Evolutionary conservation across 2,888 invertebrate species (phyloP), one percentile per base, ranked within the genome.

Genomic region (Labia minor): DNA sequence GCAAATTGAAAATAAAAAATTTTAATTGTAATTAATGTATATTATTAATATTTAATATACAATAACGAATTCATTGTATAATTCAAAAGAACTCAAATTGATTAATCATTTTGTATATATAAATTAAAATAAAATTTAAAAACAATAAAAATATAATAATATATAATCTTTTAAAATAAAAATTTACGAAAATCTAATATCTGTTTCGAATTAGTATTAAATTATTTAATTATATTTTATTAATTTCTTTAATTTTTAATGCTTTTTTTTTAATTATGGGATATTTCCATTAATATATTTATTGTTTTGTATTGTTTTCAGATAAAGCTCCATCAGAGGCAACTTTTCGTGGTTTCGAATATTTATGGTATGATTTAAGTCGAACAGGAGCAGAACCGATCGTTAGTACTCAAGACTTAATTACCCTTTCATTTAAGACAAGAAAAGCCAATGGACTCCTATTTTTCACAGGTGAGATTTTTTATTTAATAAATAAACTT

Each of bases 301-400:
- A n/a, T n/a, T n/a, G n/a, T n/a, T n/a, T n/a, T n/a, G n/a, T n/a
- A n/a, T 71, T 72, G 78, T 78, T 76, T 76, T 10, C 86, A 95
- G 95, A 94, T 76, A 93, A 92, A 81, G 89, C 91, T 11, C 93
- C 95, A 61, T 90, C 93, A 66, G 95, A 95, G 79, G 95, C 94
- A 8, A 94, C 95, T 67, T 95, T 96, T 78, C 86, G 90, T 67
- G 95, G 95, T 4, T 86, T 87, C 0, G 94, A 95, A 81, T 95
- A 90, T 81, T 85, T 96, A 67, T 92, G 90, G 66, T 95, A 95
- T 80, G 92, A 95, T 79, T 82, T 95, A 73, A 89, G 89, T 69
- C 88, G 89, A 77, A 88, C 88, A 0, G 90, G 90, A 91, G 90
- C 0, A 11, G 90, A 92, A 75, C 92, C 92, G 1, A 89, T 95